Evolutionary conservation across 2,888 invertebrate genomes (phyloP).

Genomic region (Toxonevra muliebris): DNA sequence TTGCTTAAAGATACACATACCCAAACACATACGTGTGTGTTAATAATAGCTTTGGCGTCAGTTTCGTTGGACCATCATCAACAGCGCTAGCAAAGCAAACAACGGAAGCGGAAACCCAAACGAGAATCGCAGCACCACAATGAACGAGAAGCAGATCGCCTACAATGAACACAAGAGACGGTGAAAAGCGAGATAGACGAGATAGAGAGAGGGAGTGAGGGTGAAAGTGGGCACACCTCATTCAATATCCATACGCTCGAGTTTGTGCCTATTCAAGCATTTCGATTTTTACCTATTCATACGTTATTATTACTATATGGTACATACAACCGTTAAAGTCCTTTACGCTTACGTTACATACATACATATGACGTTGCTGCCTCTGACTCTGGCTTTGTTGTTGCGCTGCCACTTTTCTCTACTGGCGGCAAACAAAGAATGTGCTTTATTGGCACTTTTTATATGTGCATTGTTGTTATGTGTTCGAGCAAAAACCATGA

Average conservation of each 20-base stretch:
- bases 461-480: conserved; percentile 46
- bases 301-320: conserved; percentile 48
- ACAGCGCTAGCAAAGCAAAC: conserved; percentile 36
- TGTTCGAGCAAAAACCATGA: conserved; percentile 14
- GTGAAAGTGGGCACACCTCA: not conserved
- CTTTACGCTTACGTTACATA: conserved; percentile 29
- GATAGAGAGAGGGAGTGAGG: not conserved
- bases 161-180: conserved; percentile 20
- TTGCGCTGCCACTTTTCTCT: no score
- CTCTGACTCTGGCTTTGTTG: conserved; percentile 26
- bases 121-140: conserved; percentile 9
- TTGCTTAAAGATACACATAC: not conserved
- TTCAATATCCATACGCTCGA: conserved; percentile 11
- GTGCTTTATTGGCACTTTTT: conserved; percentile 63
- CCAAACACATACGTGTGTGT: conserved; percentile 28
- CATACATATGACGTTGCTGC: conserved; percentile 27
- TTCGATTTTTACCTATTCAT: conserved; percentile 59
- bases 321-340: no score
- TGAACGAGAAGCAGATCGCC: conserved; percentile 12
- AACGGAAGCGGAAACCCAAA: conserved; percentile 41
- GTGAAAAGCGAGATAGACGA: conserved; percentile 11
- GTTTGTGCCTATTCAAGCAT: conserved; percentile 45
- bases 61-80: conserved; percentile 10
- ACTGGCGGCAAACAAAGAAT: conserved; percentile 54
- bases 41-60: conserved; percentile 37